Conservation (phyloP, 1,140 invertebrate species). For the Arion vulgaris region DNA sequence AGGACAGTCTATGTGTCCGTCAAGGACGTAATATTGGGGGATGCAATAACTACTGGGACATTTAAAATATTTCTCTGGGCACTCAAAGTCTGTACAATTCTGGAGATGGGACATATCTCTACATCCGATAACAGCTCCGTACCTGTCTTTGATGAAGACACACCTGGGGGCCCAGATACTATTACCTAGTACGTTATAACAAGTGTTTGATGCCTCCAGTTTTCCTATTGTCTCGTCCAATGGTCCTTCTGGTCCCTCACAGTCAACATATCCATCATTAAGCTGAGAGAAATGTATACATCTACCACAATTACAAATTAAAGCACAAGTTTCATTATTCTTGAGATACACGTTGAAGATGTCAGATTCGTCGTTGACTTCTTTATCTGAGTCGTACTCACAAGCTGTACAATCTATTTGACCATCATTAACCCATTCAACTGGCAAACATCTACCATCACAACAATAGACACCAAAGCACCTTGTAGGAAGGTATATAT, state of each 20-base stretch:
- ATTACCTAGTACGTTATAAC: neutral
- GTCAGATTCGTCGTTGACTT: neutral
- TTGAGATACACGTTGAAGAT: neutral
- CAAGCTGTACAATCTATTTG: neutral
- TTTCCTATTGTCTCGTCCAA: neutral
- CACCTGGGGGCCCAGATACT: neutral
- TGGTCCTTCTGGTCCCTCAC: neutral
- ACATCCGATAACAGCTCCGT: neutral
- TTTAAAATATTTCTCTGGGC: neutral
- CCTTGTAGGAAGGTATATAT: neutral
- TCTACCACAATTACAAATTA: neutral
- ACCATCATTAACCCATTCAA: neutral
- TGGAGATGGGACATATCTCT: neutral
- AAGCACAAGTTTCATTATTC: neutral
- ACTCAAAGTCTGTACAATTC: neutral
- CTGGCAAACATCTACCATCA: neutral
- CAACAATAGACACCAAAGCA: neutral
- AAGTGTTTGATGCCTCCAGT: too few species aligned
- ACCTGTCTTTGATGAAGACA: neutral
- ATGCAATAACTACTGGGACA: neutral
- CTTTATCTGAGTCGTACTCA: too few species aligned
- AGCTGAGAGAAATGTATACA: neutral
- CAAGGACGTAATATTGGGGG: neutral
- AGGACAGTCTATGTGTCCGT: neutral
- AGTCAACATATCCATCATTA: neutral